Base-by-base conservation (phyloP, 2,797 vertebrate genomes). In the Otus scops region DNA sequence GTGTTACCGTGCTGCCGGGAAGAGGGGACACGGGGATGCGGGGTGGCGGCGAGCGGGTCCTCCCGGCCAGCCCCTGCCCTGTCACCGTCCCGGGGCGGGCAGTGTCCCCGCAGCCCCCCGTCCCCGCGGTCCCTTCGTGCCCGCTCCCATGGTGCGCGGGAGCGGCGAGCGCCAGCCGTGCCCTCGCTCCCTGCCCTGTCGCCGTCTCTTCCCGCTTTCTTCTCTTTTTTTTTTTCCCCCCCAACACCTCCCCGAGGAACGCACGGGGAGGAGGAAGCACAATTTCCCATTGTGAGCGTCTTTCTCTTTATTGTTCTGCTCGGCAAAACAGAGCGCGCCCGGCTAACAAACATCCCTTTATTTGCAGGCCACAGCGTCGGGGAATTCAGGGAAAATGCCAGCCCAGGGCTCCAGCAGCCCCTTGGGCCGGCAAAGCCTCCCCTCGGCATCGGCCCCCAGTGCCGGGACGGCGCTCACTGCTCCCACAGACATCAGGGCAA, bases 201-300 rank as follows among this genome's bases (percentile, higher is more conserved):
- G 11, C 85, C 0, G 39, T 47, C 95, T 88, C 88, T 93, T 94
- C 86, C 51, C 50, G 8, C 60, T 94, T 95, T 88, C 95, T 95
- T 84, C 87, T 95, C 67, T 90, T 82, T 90, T 78, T 85, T 78
- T 38, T 83, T 73, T 27, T 30, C 15, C 23, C 7, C 0, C 4
- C 51, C 9, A 78, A 92, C 90, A 93, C 90, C 83, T 95, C 94
- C 94, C 93, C 34, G 82, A 94, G 85, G 93, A 96, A 86, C 21
- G 24, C 92, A 86, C 47, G 5, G 93, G 85, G 92, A 89, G 93
- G 92, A 97, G 92, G 96, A 98, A 97, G 94, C 95, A 98, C 98
- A 98, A 98, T 97, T 98, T 98, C 97, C 96, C 97, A 97, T 98
- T 98, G 98, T 98, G 94, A 96, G 95, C 41, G 8, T 95, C 95